Evolutionary conservation across 2,113 vertebrate genomes (phyloP).

Genomic region (Cynopterus brachyotis): DNA sequence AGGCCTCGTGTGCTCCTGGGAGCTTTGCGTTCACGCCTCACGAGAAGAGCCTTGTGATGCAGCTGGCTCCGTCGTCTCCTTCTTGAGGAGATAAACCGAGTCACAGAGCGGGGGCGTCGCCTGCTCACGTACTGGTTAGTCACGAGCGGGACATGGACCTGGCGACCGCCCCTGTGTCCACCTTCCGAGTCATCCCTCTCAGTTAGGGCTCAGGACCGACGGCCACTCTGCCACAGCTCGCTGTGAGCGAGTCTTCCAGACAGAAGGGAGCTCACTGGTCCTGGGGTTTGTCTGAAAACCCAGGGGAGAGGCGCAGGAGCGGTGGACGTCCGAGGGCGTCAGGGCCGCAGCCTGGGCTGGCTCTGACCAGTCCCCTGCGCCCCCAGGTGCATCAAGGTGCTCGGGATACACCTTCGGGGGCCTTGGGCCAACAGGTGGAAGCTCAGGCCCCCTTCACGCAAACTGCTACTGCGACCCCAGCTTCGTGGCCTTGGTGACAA

Average conservation of each 20-base stretch:
- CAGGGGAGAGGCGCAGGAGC: neutral
- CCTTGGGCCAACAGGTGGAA: neutral
- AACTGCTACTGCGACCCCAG: neutral
- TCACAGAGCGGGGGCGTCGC: neutral
- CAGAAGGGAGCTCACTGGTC: neutral
- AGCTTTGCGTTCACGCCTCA: neutral
- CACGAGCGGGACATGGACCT: neutral
- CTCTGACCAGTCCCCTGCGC: neutral
- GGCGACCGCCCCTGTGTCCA: rapidly evolving
- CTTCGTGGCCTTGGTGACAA: neutral
- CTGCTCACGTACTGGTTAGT: neutral
- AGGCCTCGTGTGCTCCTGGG: neutral
- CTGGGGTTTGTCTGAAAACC: neutral
- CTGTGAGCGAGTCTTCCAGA: neutral
- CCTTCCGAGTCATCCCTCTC: neutral
- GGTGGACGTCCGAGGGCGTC: rapidly evolving
- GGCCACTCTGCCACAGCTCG: neutral
- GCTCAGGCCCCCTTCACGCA: neutral
- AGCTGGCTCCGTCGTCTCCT: neutral
- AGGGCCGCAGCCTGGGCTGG: neutral
- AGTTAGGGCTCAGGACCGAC: rapidly evolving
- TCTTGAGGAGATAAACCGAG: neutral
- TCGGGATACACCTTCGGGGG: neutral
- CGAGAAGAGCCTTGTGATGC: neutral
- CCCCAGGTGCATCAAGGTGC: too few species aligned